Evolutionary conservation across 2,888 invertebrate genomes (phyloP), one percentile per base, ranked within the genome.

Genomic region (Cephus sareptanus): DNA sequence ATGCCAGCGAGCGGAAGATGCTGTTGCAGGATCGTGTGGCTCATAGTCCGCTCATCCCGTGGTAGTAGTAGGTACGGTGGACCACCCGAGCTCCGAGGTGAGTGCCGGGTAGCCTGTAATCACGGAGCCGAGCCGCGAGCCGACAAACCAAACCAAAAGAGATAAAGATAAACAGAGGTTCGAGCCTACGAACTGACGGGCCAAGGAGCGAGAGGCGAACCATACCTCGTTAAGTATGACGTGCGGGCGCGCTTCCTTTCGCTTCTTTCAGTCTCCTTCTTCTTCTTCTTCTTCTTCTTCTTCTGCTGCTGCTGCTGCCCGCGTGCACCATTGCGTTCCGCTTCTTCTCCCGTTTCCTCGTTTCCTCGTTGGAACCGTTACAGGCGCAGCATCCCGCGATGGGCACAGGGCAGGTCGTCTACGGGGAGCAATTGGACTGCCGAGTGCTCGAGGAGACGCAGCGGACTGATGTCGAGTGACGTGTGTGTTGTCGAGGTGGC

Each of bases 111-210:
- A 90, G 90, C 90, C 91, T 91, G 90, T 91, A 91, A 91, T 91
- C 91, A 90, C 88, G 89, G 88, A 88, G 90, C 89, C 89, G 87
- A 89, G 90, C 91, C 91, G 90, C 90, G 89, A 90, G 91, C 90
- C 90, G 91, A 90, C 91, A 91, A 91, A 91, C 91, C 89, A 90
- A 91, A 90, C 89, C 89, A 90, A 90, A 90, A 89, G 90, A 90
- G 90, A 91, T 91, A 91, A 91, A 91, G 90, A 91, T 91, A 91
- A 91, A 91, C 91, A 91, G 90, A 90, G 90, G 90, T 90, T 90
- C 88, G 87, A 89, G 87, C 87, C 89, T 89, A 88, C 88, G 89
- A 89, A 87, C 86, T 87, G 86, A 87, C 87, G 86, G 87, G 82
- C 83, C 85, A 83, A 85, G 84, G 85, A 81, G 80, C 76, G 81